phyloP scores from a whole-genome alignment of 2,113 vertebrate species.

The Nyctibius bracteatus region DNA sequence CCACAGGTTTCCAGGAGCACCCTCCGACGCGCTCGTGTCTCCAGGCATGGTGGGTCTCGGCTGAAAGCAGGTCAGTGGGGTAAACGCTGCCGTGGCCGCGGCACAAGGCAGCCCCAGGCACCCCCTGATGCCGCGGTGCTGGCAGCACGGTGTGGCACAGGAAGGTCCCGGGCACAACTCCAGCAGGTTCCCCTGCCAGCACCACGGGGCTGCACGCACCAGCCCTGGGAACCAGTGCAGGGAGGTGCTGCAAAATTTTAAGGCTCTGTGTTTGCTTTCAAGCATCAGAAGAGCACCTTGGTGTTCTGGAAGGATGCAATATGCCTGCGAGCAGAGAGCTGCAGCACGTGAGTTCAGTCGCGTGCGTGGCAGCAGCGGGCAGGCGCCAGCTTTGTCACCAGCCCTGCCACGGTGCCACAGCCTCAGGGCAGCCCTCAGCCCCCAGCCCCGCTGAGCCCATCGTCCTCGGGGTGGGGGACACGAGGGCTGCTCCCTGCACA shows the following conservation, averaged over 20 bases:
- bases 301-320: neutral
- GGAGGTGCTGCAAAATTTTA: neutral
- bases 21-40: accelerated
- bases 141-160: too few species aligned
- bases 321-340: neutral
- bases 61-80: neutral
- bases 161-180: neutral
- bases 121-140: conserved; percentile 83
- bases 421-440: neutral
- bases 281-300: neutral
- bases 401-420: neutral
- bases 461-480: neutral
- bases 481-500: neutral
- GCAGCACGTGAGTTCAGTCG: accelerated
- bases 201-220: accelerated
- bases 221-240: neutral
- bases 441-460: neutral
- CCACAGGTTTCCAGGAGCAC: neutral
- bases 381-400: neutral
- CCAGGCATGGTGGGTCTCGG: too few species aligned
- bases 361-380: neutral
- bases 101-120: neutral
- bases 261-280: neutral
- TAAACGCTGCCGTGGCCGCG: accelerated
- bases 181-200: neutral